A percentile compares a stretch with the other conserved stretches of the same genome.
Evolutionary conservation across 2,797 vertebrate genomes (phyloP).

Genomic region (Ataeniobius toweri): DNA sequence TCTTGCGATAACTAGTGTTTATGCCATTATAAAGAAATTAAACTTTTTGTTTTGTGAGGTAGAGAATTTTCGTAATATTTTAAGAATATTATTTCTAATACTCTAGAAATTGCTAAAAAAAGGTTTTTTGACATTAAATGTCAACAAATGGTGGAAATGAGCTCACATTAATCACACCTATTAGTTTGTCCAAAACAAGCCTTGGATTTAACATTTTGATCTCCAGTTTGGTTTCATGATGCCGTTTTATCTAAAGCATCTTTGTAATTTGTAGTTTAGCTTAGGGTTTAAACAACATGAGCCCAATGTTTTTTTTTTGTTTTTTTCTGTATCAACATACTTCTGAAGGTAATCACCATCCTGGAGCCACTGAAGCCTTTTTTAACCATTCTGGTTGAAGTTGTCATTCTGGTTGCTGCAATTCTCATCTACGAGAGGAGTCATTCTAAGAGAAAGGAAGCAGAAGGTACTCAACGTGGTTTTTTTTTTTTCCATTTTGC

Average conservation of each 20-base stretch:
- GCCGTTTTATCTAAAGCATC: neutral
- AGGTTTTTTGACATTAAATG: neutral
- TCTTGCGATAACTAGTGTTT: too few species aligned
- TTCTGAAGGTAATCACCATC: constrained; percentile 81
- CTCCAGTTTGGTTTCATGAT: neutral
- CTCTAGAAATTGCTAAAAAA: neutral
- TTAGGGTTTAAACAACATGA: neutral
- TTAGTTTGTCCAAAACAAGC: neutral
- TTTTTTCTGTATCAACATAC: neutral
- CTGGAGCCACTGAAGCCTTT: constrained; percentile 89
- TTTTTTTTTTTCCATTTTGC: neutral
- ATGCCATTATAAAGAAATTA: too few species aligned
- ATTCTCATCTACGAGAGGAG: constrained; percentile 84
- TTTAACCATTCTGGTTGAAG: constrained; percentile 82
- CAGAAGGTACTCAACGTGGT: constrained; percentile 53
- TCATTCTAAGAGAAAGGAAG: constrained; percentile 51
- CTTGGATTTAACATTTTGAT: too few species aligned
- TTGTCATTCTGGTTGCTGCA: constrained; percentile 79
- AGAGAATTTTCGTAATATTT: too few species aligned
- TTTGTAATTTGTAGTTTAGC: neutral
- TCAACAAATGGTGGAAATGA: neutral
- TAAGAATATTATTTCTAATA: neutral
- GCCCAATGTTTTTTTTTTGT: neutral
- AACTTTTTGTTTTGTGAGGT: too few species aligned
- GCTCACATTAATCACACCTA: neutral